Conservation (phyloP, 2,113 vertebrate species). For the Oryzias celebensis region DNA sequence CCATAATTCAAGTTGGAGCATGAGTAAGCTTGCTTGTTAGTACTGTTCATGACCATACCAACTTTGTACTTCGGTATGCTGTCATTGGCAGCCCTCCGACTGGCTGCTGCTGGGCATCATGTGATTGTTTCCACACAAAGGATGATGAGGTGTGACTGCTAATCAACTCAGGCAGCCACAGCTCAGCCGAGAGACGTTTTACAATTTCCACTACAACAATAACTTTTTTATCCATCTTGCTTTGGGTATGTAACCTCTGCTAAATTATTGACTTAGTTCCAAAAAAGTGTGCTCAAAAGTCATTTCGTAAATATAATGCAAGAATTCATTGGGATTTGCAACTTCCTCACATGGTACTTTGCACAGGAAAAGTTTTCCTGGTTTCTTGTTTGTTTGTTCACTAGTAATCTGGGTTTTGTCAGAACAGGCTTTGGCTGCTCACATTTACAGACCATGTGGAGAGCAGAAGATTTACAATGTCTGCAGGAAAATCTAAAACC, state of each 20-base stretch:
- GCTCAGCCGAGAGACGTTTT: slow-evolving; percentile 25
- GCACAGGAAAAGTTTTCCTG: background rate
- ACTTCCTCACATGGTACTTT: background rate
- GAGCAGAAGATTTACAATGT: too few relatives aligned
- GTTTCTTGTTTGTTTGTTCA: background rate
- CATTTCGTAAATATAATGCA: too few relatives aligned
- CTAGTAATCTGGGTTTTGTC: background rate
- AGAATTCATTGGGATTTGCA: too few relatives aligned
- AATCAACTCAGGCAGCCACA: slow-evolving; percentile 57
- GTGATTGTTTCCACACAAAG: slow-evolving; percentile 51
- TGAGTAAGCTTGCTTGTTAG: slow-evolving; percentile 40
- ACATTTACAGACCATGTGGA: background rate
- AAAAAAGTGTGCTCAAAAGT: background rate
- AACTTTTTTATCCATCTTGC: background rate
- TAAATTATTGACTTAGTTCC: background rate
- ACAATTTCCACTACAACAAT: too few relatives aligned
- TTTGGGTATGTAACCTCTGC: background rate
- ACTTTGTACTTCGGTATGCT: slow-evolving; percentile 17
- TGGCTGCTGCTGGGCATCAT: slow-evolving; percentile 49
- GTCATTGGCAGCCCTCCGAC: slow-evolving; percentile 40
- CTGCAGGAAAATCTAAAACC: too few relatives aligned
- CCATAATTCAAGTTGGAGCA: slow-evolving; percentile 24
- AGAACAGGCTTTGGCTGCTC: background rate
- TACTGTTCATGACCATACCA: slow-evolving; percentile 23
- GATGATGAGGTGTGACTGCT: slow-evolving; percentile 59